These are phyloP conservation scores for Scaptomyza graminum DNA, from an alignment of 1,140 invertebrate species.

Conservation along the genomic window DNA sequence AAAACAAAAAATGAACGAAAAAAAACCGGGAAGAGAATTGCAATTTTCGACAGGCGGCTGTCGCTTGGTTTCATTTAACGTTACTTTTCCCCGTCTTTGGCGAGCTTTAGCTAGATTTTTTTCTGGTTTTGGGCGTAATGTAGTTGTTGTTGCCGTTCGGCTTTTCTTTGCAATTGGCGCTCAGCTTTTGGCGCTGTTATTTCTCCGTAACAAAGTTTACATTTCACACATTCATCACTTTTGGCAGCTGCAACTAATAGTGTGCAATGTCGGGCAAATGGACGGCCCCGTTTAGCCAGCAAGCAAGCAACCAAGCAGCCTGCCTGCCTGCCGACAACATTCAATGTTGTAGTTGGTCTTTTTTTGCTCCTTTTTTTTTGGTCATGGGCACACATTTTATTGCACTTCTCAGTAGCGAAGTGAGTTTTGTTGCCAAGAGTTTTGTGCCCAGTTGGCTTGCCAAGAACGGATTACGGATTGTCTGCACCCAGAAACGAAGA, in stretches of 20 bases:
- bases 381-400: constrained; percentile 66
- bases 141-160: constrained; percentile 18
- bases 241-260: constrained; percentile 82
- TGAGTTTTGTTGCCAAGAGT: constrained; percentile 56
- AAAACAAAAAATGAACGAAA: constrained; percentile 22
- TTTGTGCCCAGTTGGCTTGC: constrained; percentile 63
- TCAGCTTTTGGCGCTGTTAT: constrained; percentile 72
- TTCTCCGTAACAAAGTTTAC: constrained; percentile 80
- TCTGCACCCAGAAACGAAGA: constrained; percentile 19
- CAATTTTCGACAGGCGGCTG: constrained; percentile 80
- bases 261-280: constrained; percentile 76
- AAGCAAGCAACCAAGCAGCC: neutral
- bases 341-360: neutral
- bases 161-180: constrained; percentile 67
- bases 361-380: constrained; percentile 9
- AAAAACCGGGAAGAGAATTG: constrained; percentile 66
- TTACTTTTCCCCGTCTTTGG: constrained; percentile 46
- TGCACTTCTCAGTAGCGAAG: constrained; percentile 60
- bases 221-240: constrained; percentile 83
- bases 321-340: neutral
- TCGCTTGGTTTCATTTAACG: constrained; percentile 69
- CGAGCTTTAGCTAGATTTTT: constrained; percentile 32
- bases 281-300: constrained; percentile 68
- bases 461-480: constrained; percentile 72
- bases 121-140: constrained; percentile 15